Conservation (phyloP, 2,113 vertebrate species). For the Cyanocitta stelleri region DNA sequence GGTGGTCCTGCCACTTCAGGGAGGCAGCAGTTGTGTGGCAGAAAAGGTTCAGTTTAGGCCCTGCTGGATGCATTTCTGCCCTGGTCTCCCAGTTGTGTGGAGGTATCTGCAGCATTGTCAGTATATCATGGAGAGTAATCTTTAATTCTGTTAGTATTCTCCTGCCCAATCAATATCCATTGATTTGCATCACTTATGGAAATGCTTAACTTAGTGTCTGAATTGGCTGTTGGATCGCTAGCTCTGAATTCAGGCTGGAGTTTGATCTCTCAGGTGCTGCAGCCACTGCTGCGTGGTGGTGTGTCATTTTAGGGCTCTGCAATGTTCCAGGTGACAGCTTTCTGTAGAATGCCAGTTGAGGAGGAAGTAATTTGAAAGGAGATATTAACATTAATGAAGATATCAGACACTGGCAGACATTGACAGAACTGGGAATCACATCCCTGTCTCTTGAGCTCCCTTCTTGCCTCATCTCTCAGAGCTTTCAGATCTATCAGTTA, state of each 20-base stretch:
- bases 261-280: neutral
- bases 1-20: neutral
- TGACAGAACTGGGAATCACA: neutral
- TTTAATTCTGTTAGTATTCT: neutral
- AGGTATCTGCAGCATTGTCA: accelerated
- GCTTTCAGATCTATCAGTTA: neutral
- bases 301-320: neutral
- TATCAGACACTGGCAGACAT: neutral
- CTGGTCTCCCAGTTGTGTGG: neutral
- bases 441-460: neutral
- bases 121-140: accelerated
- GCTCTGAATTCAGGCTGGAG: neutral
- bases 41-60: neutral
- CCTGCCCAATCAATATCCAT: accelerated
- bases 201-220: neutral
- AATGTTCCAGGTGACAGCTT: neutral
- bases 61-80: neutral
- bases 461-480: neutral
- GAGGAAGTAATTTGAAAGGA: neutral
- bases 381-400: neutral
- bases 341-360: neutral
- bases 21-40: neutral
- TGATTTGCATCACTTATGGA: neutral
- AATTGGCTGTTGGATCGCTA: neutral
- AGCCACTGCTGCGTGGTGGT: accelerated